Base-by-base conservation (phyloP, 1,140 invertebrate species). In the Ostrea edulis region DNA sequence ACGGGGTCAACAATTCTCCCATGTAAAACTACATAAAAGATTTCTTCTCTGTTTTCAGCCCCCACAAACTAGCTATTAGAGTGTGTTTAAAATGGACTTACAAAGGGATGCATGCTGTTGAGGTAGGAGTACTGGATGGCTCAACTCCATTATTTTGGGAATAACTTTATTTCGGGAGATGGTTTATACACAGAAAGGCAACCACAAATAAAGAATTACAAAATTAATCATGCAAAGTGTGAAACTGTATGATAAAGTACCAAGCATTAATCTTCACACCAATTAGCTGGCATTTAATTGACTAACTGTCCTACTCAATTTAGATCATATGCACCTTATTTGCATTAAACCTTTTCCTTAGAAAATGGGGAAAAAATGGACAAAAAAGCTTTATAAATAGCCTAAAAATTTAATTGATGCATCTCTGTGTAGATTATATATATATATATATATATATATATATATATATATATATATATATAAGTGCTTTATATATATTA, bases 1-100 rank as follows among this genome's bases (percentile, higher is more conserved):
- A 22, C 35, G 25, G 68, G 68, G 22, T 77, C 68, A 77, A 29
- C 68, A 77, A 77, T 77, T 77, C 68, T 77, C 68, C 35, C 68
- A 25, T 77, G 25, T 25, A 35, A 77, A 77, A 77, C 35, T 77
- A 29, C 14, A 77, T 77, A 77, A 77, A n/a, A 77, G 29, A 44
- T 77, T 77, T 77, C 68, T 77, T 77, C 29, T 29, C 25, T 25
- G 25, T 77, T 77, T 25, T 25, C 68, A 11, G 68, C 68, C 22
- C 29, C 22, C 68, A 14, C 68, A 29, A 14, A 2, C 29, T 29
- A 29, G 29, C 11, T 77, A 29, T 77, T 29, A 77, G 35, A 77
- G 14, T 35, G 25, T 77, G 68, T 25, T 17, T 77, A 25, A 77
- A 14, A 77, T 29, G 25, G 25, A 35, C 25, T 35, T 77, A 77